Evolutionary conservation across 2,888 invertebrate genomes (phyloP), one percentile per base, ranked within the genome.

Genomic region (Herminia tarsipennalis): DNA sequence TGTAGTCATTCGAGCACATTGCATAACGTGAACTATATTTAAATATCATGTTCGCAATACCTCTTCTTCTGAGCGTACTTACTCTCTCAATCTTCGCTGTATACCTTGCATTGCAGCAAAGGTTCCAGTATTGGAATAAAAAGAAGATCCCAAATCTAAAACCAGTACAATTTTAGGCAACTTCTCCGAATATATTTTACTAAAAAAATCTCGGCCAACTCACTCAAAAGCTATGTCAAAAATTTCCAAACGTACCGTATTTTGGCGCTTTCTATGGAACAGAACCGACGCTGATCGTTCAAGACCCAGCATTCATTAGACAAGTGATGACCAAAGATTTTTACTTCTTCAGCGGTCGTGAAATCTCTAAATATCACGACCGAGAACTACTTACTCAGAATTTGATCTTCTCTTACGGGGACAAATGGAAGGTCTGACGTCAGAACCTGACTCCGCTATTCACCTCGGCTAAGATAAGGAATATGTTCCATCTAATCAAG

Each of bases 391-490:
- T 77, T 0, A 73, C 76, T 0, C 58, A 59, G 21, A 81, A 73
- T 21, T 45, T 87, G 1, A 85, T 86, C 49, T 72, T 63, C 34
- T 57, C 64, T 0, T 60, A 72, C 24, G 88, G 88, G 0, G 81
- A 86, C 50, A 48, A 58, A 1, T 88, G 88, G 86, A 83, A 78
- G 34, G 73, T 83, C 0, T 25, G 78, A 1, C 62, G 88, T 0
- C 86, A 86, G 51, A 83, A 84, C 38, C 41, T 82, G 8, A 81
- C 81, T 0, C 82, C 82, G 0, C 40, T 86, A 0, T 88, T 87
- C 53, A 75, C 87, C 0, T 73, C 82, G 0, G 60, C 77, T 0
- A 87, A 86, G 55, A 82, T 86, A 73, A 86, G 76, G n/a, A n/a
- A n/a, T n/a, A n/a, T n/a, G n/a, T n/a, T n/a, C n/a, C n/a, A n/a